These are phyloP conservation scores for Lasioglossum morio DNA, from an alignment of 2,888 invertebrate genomes.

Conservation along the genomic window DNA sequence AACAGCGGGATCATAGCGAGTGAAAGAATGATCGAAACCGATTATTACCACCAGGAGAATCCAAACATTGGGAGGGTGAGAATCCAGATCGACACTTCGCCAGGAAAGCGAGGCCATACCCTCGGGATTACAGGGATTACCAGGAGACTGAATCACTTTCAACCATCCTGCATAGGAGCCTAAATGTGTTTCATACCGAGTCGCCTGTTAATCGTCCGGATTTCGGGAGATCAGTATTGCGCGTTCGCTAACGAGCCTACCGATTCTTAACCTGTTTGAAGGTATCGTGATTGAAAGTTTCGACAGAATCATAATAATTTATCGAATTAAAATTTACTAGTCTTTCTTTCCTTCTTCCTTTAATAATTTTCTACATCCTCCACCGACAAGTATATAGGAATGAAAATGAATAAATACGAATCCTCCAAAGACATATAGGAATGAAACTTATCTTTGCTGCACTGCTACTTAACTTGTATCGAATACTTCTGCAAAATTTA, in stretches of 20 bases:
- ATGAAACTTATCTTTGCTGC: too few relatives aligned
- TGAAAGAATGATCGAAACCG: conserved; percentile 55
- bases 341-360: background rate
- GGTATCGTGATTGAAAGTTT: too few relatives aligned
- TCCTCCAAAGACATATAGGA: too few relatives aligned
- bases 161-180: conserved; percentile 70
- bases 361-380: background rate
- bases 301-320: background rate
- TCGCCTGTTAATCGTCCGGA: conserved; percentile 78
- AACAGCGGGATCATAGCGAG: background rate
- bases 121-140: conserved; percentile 81
- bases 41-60: conserved; percentile 53
- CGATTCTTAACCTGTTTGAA: background rate
- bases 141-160: conserved; percentile 81
- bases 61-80: conserved; percentile 36
- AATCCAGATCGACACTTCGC: conserved; percentile 51
- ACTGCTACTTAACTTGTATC: background rate
- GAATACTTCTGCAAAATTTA: background rate
- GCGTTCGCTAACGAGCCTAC: conserved; percentile 26
- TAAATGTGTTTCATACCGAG: conserved; percentile 73
- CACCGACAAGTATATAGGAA: too few relatives aligned
- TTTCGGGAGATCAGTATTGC: conserved; percentile 72
- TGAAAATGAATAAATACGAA: too few relatives aligned
- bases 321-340: background rate
- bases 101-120: conserved; percentile 68